Percentiles rank a stretch among this genome's conserved stretches.
These are phyloP conservation scores for Drosophila kokeensis DNA, from an alignment of 2,888 invertebrate species.

Conservation along the genomic window DNA sequence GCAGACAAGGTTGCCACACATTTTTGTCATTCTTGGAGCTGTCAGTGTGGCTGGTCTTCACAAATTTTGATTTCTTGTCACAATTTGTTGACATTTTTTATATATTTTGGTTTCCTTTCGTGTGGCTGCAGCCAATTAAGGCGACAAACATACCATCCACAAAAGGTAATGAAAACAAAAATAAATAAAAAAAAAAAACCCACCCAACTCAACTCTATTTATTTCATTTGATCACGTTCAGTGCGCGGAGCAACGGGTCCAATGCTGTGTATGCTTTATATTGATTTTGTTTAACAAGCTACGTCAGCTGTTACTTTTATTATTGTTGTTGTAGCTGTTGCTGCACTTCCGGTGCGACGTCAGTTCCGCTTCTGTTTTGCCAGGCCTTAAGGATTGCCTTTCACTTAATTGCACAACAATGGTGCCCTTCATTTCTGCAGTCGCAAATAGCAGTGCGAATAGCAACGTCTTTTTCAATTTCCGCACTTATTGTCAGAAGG, in stretches of 20 bases:
- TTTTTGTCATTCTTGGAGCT: constrained; percentile 32
- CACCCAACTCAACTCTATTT: constrained; percentile 4
- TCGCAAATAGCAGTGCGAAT: constrained; percentile 30
- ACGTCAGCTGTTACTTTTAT: constrained; percentile 2
- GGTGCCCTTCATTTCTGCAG: constrained; percentile 3
- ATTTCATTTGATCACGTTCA: constrained; percentile 45
- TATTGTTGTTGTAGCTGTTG: constrained; percentile 34
- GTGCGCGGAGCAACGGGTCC: constrained; percentile 38
- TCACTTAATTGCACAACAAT: constrained; percentile 76
- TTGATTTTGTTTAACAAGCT: constrained; percentile 71
- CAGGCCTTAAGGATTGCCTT: constrained; percentile 47
- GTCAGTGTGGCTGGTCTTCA: constrained; percentile 60
- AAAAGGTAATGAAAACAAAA: constrained; percentile 39
- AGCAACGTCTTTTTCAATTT: constrained; percentile 66
- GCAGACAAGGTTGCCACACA: background rate
- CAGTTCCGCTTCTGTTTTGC: constrained; percentile 57
- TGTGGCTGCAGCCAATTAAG: constrained; percentile 72
- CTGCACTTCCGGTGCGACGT: constrained; percentile 66
- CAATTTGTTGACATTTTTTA: constrained; percentile 79
- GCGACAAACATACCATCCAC: constrained; percentile 40
- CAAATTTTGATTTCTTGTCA: constrained; percentile 79
- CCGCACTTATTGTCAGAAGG: constrained; percentile 59
- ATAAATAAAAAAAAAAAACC: constrained; percentile 8
- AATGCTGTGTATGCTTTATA: constrained; percentile 67
- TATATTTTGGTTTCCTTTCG: constrained; percentile 41